Evolutionary conservation across 2,797 vertebrate species (phyloP).

Genomic region (Saxicola maurus): DNA sequence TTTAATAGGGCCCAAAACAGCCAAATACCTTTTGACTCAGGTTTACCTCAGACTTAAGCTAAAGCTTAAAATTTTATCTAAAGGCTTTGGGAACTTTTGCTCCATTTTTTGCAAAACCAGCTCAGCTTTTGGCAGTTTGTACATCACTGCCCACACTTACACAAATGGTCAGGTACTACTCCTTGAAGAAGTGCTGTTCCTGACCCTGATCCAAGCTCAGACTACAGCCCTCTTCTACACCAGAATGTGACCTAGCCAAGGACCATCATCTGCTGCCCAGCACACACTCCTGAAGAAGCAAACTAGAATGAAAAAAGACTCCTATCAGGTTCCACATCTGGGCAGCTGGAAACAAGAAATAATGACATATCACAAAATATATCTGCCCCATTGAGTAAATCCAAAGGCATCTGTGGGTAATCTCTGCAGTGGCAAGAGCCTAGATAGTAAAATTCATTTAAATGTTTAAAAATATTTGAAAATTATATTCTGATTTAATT

Average conservation of each 20-base stretch:
- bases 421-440: neutral
- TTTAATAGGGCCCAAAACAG: neutral
- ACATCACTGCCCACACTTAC: neutral
- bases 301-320: neutral
- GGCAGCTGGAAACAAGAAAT: neutral
- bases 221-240: neutral
- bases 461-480: neutral
- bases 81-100: neutral
- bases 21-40: neutral
- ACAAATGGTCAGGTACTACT: neutral
- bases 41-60: neutral
- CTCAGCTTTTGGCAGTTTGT: neutral
- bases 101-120: neutral
- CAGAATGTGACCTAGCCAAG: neutral
- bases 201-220: neutral
- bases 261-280: neutral
- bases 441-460: neutral
- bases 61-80: neutral
- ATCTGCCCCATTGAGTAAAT: neutral
- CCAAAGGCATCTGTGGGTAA: neutral
- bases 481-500: neutral
- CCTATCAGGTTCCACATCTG: neutral
- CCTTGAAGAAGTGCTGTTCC: neutral
- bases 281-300: neutral
- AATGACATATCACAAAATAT: neutral